Percentiles rank a stretch among this genome's conserved stretches.
Evolutionary conservation across 1,140 invertebrate species (phyloP).

Genomic region (Achroia grisella): DNA sequence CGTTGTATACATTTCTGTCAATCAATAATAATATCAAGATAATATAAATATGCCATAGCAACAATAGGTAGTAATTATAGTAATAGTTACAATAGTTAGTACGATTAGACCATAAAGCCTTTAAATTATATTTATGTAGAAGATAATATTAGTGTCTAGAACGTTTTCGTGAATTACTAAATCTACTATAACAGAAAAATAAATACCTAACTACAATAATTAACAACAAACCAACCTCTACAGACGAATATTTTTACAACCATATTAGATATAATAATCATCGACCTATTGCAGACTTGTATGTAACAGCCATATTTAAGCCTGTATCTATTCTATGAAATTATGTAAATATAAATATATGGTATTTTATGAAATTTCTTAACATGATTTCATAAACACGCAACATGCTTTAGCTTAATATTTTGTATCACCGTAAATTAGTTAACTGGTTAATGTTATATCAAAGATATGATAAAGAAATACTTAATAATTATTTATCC

Average conservation of each 20-base stretch:
- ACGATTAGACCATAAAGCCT: no score
- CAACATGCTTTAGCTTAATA: constrained; percentile 49
- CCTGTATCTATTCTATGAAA: not conserved
- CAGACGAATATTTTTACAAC: not conserved
- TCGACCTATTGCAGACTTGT: constrained; percentile 5
- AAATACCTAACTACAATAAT: not conserved
- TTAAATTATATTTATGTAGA: no score
- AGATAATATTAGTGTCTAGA: no score
- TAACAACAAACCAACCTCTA: not conserved
- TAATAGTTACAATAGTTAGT: no score
- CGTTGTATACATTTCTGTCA: not conserved
- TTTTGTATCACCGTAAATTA: constrained; percentile 47
- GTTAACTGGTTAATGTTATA: constrained; percentile 18
- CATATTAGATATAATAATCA: not conserved
- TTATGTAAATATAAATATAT: not conserved
- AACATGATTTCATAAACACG: constrained; percentile 26
- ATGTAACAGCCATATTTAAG: constrained; percentile 1
- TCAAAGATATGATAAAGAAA: constrained; percentile 25
- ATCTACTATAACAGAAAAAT: no score
- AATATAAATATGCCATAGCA: not conserved
- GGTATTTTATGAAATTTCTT: not conserved
- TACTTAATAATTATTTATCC: constrained; percentile 26
- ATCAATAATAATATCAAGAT: not conserved
- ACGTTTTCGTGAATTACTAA: no score
- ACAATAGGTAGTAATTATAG: no score